phyloP scores from a whole-genome alignment of 2,113 vertebrate species.

The Eleginops maclovinus region DNA sequence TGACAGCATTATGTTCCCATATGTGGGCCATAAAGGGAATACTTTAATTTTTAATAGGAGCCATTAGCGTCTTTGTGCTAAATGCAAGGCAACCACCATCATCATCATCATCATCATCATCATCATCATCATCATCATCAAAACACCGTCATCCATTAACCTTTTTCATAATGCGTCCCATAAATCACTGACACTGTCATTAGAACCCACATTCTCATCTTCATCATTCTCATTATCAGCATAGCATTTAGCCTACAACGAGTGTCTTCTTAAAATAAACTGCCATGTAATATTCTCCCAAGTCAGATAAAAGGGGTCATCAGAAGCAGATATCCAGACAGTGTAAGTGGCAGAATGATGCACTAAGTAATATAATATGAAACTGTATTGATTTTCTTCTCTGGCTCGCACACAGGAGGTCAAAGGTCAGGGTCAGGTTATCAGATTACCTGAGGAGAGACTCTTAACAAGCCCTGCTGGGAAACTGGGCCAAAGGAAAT shows the following conservation, averaged over 20 bases:
- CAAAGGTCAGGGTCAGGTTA: conserved; percentile 18
- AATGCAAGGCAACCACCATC: conserved; percentile 12
- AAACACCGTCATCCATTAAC: conserved; percentile 28
- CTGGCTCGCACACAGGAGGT: background rate
- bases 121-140: conserved; percentile 21
- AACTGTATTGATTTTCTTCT: conserved; percentile 29
- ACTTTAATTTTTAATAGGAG: conserved; percentile 4
- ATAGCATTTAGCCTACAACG: conserved; percentile 15
- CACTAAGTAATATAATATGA: conserved; percentile 3
- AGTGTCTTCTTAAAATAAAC: conserved; percentile 23
- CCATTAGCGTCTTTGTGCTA: conserved; percentile 13
- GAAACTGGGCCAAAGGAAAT: conserved; percentile 20
- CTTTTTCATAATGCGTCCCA: background rate
- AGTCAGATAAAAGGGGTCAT: conserved; percentile 20
- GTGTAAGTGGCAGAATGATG: background rate
- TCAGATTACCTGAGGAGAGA: conserved; percentile 24
- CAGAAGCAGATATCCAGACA: conserved; percentile 11
- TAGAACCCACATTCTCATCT: background rate
- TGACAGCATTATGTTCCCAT: background rate
- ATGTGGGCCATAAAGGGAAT: conserved; percentile 5
- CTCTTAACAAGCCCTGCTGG: conserved; percentile 8
- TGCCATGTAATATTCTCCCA: conserved; percentile 15
- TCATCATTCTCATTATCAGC: conserved; percentile 28
- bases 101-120: conserved; percentile 22
- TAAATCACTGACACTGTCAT: conserved; percentile 20